Conservation (phyloP, 1,140 invertebrate genomes). For the Magallana angulata region DNA sequence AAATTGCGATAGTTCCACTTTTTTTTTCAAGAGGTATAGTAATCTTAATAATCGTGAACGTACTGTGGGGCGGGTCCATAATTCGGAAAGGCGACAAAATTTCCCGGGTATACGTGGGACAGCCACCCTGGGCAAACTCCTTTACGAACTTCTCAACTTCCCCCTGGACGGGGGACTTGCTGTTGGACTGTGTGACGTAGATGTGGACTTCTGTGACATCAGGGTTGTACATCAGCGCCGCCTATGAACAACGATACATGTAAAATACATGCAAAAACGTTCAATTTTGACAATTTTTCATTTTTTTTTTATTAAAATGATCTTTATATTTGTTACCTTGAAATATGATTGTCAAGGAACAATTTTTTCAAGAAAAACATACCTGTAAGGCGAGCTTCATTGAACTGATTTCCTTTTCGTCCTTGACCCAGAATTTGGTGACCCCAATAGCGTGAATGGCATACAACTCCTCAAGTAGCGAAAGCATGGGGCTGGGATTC, state of each 20-base stretch:
- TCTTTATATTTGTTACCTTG: too few relatives aligned
- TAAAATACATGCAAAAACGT: background rate
- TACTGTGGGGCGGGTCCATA: conserved; percentile 52
- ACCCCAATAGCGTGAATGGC: conserved; percentile 60
- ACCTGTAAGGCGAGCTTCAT: conserved; percentile 61
- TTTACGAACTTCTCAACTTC: conserved; percentile 55
- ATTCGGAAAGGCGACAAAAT: conserved; percentile 57
- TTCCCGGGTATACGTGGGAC: conserved; percentile 62
- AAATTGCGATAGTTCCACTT: too few relatives aligned
- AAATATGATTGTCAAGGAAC: too few relatives aligned
- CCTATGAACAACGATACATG: conserved; percentile 39
- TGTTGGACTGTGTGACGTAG: conserved; percentile 58
- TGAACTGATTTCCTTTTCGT: conserved; percentile 63
- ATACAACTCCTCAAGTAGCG: conserved; percentile 61
- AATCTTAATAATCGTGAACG: background rate
- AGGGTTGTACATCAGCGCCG: conserved; percentile 66
- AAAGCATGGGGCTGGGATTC: conserved; percentile 63
- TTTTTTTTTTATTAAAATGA: too few relatives aligned
- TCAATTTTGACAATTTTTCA: too few relatives aligned
- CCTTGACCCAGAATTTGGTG: conserved; percentile 64
- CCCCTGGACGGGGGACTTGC: conserved; percentile 51
- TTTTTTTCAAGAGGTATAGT: too few relatives aligned
- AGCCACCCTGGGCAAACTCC: conserved; percentile 58
- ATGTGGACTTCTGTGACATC: conserved; percentile 63
- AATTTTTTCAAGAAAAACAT: background rate